A percentile compares a stretch with the other conserved stretches of the same genome.
Conservation (phyloP, 2,797 vertebrate genomes). For the Pyrocephalus nanus region DNA sequence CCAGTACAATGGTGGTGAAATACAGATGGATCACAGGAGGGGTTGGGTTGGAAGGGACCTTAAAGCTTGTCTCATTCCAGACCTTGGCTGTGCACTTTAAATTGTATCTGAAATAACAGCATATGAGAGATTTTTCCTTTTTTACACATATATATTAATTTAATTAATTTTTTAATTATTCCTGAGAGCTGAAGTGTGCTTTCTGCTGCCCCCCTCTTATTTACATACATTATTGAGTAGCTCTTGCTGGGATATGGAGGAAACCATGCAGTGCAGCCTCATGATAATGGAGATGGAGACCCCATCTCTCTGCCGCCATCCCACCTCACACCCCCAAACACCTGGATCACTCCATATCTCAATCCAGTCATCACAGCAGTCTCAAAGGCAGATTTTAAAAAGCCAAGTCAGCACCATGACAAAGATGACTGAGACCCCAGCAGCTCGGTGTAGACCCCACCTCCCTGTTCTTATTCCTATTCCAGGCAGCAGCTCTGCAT, state of each 20-base stretch:
- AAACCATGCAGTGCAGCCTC: neutral
- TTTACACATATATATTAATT: neutral
- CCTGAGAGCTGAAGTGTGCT: neutral
- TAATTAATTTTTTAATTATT: neutral
- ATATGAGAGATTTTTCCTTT: neutral
- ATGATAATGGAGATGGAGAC: neutral
- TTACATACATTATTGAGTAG: neutral
- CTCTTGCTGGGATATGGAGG: neutral
- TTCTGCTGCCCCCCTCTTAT: neutral
- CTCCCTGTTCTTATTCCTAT: neutral
- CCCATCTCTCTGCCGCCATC: accelerated
- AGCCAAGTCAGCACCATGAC: neutral
- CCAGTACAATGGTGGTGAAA: accelerated
- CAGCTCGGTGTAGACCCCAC: neutral
- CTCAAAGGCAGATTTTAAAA: neutral
- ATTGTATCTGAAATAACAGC: neutral
- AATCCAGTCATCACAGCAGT: accelerated
- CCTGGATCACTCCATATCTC: accelerated
- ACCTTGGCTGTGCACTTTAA: neutral
- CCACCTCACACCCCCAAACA: neutral
- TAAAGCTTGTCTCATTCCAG: neutral
- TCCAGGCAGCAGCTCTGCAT: conserved; percentile 28
- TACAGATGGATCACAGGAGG: neutral
- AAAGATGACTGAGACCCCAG: neutral
- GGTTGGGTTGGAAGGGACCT: neutral